Evolutionary conservation across 2,888 invertebrate genomes (phyloP), one percentile per base, ranked within the genome.

Genomic region (Eupithecia abbreviata): DNA sequence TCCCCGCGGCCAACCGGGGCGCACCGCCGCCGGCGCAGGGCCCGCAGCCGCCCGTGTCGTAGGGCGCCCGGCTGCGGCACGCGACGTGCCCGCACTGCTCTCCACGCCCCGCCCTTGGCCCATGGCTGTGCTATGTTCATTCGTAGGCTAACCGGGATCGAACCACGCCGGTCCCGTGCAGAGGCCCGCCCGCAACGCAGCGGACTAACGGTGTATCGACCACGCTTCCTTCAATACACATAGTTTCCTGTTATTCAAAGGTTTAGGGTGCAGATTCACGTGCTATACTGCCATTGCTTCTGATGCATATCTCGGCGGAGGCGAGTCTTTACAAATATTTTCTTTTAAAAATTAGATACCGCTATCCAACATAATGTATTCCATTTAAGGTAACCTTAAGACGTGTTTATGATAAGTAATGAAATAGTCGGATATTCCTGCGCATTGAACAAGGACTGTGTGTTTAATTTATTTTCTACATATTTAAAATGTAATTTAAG

Each of bases 101-200:
- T 88, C 85, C 69, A 18, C 45, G 67, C 69, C 85, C 85, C 89
- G 89, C 84, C 85, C 85, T 87, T 90, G 88, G 86, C 87, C 88
- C 89, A 91, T 90, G 94, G 94, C 94, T 92, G 94, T 93, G 94
- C 93, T 93, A 91, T 91, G 91, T 91, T 91, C 92, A 89, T 89
- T 85, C 89, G 89, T 92, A 92, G 90, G 55, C 55, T 58, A 58
- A 58, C 55, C 55, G 55, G 89, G 87, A 87, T 83, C 84, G 87
- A 86, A 87, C 84, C 85, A 82, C 66, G 84, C 86, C 86, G 90
- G 88, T 87, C 90, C 88, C 87, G 88, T 90, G 91, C 90, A 90
- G 90, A 89, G 90, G 89, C 74, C 66, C 70, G 55, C 66, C 77
- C 43, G 71, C 45, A 15, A 67, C 68, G 58, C 77, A 47, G 58